These are phyloP conservation scores for Apodemia duryi DNA, from an alignment of 2,888 invertebrate species.

Conservation along the genomic window DNA sequence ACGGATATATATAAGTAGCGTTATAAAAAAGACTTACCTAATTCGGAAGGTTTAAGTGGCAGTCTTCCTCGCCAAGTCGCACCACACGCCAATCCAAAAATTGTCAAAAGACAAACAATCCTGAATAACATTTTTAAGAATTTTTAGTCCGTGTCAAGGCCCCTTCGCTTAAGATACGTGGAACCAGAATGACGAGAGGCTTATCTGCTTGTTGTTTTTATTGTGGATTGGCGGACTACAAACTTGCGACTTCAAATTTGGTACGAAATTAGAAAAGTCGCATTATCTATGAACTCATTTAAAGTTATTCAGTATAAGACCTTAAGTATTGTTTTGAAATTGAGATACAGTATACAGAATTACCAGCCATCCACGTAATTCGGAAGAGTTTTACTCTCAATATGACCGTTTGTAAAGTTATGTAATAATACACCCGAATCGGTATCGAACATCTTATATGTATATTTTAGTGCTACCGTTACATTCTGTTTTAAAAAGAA, in stretches of 20 bases:
- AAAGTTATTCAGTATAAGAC: no score
- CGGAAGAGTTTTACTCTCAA: no score
- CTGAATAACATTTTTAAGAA: slow-evolving; percentile 51
- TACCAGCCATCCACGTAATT: no score
- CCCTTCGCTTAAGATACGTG: slow-evolving; percentile 30
- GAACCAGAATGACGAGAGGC: slow-evolving; percentile 45
- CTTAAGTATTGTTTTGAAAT: no score
- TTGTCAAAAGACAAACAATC: slow-evolving; percentile 44
- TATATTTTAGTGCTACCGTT: no score
- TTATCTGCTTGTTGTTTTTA: slow-evolving; percentile 53
- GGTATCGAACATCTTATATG: no score
- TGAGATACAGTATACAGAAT: no score
- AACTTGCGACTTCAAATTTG: slow-evolving; percentile 37
- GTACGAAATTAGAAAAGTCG: slow-evolving; percentile 11
- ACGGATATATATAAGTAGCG: no score
- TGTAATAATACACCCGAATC: no score
- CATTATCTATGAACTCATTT: no score
- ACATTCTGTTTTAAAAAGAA: no score
- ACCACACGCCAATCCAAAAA: slow-evolving; percentile 47
- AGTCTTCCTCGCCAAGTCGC: slow-evolving; percentile 46
- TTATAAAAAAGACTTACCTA: slow-evolving; percentile 47
- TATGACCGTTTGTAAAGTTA: no score
- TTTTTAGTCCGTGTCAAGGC: slow-evolving; percentile 31
- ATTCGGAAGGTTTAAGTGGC: slow-evolving; percentile 48
- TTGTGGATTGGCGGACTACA: slow-evolving; percentile 41